phyloP scores from a whole-genome alignment of 2,797 vertebrate genomes.

The Kryptolebias ocellatus region DNA sequence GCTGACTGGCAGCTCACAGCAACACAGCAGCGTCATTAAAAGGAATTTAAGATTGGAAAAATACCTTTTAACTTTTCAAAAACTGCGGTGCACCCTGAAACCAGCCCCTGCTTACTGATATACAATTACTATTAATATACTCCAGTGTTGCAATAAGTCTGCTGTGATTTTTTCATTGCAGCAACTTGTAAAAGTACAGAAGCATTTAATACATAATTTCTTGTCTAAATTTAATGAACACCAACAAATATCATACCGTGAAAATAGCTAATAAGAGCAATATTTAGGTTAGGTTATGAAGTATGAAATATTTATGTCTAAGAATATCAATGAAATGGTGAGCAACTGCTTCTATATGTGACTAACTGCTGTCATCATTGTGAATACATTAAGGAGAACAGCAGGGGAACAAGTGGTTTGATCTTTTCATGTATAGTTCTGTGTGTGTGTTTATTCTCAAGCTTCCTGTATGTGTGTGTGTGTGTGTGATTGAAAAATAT shows the following conservation, averaged over 20 bases:
- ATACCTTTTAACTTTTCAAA: too few species aligned
- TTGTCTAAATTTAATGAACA: conserved; percentile 56
- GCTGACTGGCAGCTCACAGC: too few species aligned
- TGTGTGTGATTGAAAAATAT: conserved; percentile 4
- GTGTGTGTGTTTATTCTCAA: background rate
- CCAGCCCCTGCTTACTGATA: background rate
- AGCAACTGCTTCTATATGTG: conserved; percentile 59
- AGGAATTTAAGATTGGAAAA: too few species aligned
- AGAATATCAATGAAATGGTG: conserved; percentile 78
- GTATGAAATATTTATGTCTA: conserved; percentile 73
- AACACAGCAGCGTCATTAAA: too few species aligned
- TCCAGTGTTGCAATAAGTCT: conserved; percentile 15
- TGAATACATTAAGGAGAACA: conserved; percentile 59
- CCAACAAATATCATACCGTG: conserved; percentile 57
- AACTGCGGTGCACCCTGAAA: too few species aligned
- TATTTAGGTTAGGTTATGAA: conserved; percentile 72
- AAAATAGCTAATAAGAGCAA: conserved; percentile 59
- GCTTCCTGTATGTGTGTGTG: conserved; percentile 8
- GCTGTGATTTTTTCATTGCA: conserved; percentile 41
- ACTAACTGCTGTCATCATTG: conserved; percentile 48
- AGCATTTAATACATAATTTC: conserved; percentile 57
- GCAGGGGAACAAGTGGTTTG: conserved; percentile 42
- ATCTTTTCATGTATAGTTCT: conserved; percentile 44
- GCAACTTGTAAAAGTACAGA: conserved; percentile 60
- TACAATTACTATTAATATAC: conserved; percentile 41